phyloP scores from a whole-genome alignment of 2,797 vertebrate genomes.

The Phataginus tricuspis region DNA sequence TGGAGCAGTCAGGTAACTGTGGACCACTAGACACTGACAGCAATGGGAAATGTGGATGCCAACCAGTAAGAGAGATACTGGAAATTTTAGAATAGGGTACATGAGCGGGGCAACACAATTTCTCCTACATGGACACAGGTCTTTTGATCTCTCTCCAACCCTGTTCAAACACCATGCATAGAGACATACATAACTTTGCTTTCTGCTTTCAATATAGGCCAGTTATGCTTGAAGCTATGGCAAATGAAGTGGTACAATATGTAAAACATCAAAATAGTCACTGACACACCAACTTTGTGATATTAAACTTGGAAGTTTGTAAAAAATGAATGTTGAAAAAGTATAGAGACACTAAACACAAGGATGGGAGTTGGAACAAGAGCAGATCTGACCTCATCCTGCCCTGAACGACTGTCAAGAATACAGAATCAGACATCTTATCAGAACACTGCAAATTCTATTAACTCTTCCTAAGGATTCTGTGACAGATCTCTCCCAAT shows the following conservation, averaged over 20 bases:
- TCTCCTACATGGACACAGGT: background rate
- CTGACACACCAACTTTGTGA: background rate
- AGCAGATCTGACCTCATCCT: background rate
- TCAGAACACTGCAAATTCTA: background rate
- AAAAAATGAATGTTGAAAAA: background rate
- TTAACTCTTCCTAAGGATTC: background rate
- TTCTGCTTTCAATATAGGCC: background rate
- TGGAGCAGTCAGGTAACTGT: background rate
- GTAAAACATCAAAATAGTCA: background rate
- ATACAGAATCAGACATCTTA: background rate
- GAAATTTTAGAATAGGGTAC: background rate
- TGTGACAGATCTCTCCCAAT: background rate
- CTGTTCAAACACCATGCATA: background rate
- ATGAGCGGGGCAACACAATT: background rate
- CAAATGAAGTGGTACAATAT: background rate
- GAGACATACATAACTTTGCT: background rate
- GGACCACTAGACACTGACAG: background rate
- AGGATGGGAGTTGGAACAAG: background rate
- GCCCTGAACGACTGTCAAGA: background rate
- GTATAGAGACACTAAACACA: background rate
- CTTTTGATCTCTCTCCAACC: background rate
- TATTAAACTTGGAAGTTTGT: background rate
- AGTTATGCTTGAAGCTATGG: background rate
- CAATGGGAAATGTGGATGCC: background rate
- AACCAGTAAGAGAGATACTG: background rate